Evolutionary conservation across 2,113 vertebrate species (phyloP).

Genomic region (Pangasianodon gigas): DNA sequence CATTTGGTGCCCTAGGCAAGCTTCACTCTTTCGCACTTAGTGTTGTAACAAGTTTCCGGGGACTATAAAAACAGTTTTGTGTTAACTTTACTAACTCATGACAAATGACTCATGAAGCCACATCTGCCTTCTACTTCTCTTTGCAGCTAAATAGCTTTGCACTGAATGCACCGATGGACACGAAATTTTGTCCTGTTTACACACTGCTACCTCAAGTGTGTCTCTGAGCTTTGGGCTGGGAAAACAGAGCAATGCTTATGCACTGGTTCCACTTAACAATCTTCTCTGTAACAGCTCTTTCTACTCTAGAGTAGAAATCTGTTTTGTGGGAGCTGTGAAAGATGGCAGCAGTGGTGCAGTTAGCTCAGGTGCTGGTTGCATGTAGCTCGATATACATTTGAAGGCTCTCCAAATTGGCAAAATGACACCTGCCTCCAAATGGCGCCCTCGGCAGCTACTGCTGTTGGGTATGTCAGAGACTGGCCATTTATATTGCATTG

Average conservation of each 20-base stretch:
- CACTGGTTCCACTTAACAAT: neutral
- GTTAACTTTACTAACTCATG: neutral
- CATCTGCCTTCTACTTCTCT: neutral
- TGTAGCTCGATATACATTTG: constrained; percentile 1
- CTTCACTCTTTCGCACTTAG: neutral
- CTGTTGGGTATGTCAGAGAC: neutral
- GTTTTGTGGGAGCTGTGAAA: neutral
- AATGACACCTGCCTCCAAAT: neutral
- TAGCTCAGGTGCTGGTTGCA: neutral
- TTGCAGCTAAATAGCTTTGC: neutral
- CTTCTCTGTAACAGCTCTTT: neutral
- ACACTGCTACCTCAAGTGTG: neutral
- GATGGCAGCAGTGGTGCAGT: neutral
- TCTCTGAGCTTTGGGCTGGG: neutral
- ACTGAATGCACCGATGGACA: neutral
- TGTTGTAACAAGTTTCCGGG: neutral
- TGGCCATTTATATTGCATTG: neutral
- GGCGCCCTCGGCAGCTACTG: neutral
- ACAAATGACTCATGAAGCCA: constrained; percentile 1
- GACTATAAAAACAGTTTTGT: neutral
- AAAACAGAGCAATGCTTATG: neutral
- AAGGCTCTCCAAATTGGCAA: neutral
- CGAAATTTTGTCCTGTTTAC: neutral
- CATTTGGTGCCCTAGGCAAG: constrained; percentile 1
- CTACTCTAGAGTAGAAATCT: neutral